Base-by-base conservation (phyloP, 1,140 invertebrate genomes). In the Penaeus japonicus region DNA sequence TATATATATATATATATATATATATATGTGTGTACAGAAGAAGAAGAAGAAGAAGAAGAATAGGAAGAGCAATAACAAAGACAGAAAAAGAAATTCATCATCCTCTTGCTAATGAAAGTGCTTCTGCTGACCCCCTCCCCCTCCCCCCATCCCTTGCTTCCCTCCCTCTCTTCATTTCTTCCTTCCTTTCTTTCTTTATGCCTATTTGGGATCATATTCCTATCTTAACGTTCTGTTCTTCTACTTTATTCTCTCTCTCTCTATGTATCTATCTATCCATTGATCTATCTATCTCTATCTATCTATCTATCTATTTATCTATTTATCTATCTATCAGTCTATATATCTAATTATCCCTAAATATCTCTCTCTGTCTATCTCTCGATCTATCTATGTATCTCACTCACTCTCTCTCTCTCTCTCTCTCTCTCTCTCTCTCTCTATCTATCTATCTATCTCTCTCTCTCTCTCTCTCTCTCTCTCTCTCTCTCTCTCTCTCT, bases 281-380 rank as follows among this genome's bases (percentile, higher is more conserved):
- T 10, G 7, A 12, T 73, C 65, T 73, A 5, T 22, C 65, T 73
- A 12, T 73, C 7, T 73, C 22, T 73, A 5, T 73, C 22, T 73
- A 5, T 73, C 7, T 73, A n/a, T 73, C 7, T 73, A 12, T 73
- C 65, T 73, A 12, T 10, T 30, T 73, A 5, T 73, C 7, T 73
- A n/a, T 73, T 22, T 27, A 12, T 73, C 32, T 73, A 10, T 22
- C 32, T 65, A 65, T 65, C 22, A n/a, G 27, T 65, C 22, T 65
- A 65, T 65, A 65, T 65, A 65, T 65, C 22, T 65, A 65, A n/a
- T n/a, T 65, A 65, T 65, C 22, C n/a, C n/a, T n/a, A n/a, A n/a
- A n/a, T n/a, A n/a, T n/a, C 73, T 77, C 73, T 77, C 73, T 77
- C 73, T 77, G 32, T 77, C 73, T 77, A 30, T 77, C 73, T 77